Conservation (phyloP, 2,113 vertebrate species). For the Actenoides hombroni region DNA sequence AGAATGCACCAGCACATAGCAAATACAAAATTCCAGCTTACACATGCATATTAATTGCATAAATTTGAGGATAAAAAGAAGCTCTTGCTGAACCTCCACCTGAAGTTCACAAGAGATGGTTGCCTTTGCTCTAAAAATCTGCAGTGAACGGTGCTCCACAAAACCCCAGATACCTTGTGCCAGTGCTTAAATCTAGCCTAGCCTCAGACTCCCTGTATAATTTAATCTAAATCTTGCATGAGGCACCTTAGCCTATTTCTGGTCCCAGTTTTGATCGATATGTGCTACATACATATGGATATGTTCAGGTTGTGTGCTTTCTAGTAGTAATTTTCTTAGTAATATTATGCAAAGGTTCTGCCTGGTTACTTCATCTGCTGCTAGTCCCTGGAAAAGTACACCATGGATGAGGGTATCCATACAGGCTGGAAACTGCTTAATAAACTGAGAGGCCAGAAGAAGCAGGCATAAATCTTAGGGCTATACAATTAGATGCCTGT, state of each 20-base stretch:
- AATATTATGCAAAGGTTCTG: background rate
- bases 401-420: background rate
- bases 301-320: background rate
- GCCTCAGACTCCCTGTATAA: background rate
- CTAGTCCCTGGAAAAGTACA: background rate
- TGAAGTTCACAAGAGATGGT: background rate
- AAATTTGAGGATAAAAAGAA: background rate
- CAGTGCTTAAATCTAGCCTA: background rate
- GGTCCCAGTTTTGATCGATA: background rate
- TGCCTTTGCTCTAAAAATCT: background rate
- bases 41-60: background rate
- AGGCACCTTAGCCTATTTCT: background rate
- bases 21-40: background rate
- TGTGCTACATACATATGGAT: background rate
- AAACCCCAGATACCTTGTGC: background rate
- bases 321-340: background rate
- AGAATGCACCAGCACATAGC: background rate
- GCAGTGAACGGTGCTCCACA: background rate
- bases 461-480: background rate
- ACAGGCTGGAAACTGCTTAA: background rate
- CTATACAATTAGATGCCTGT: background rate
- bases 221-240: background rate
- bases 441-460: background rate
- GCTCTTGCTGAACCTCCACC: background rate
- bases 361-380: background rate